phyloP scores from a whole-genome alignment of 2,888 invertebrate species.

The Tinea pellionella region DNA sequence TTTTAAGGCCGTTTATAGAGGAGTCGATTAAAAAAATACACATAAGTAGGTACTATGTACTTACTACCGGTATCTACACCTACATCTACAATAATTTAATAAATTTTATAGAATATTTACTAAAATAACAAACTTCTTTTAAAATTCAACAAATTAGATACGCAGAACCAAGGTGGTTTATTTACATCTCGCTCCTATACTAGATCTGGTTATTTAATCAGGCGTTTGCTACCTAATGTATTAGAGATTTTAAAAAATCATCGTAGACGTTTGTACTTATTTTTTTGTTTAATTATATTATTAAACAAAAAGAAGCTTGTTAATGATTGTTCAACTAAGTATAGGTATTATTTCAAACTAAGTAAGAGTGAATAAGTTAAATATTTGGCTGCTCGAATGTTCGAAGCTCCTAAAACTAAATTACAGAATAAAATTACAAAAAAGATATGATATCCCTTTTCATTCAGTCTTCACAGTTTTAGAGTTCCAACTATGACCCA shows the following conservation, averaged over 20 bases:
- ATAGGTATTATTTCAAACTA: background rate
- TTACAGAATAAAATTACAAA: constrained; percentile 59
- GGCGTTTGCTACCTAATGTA: too few species aligned
- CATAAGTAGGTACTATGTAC: background rate
- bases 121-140: background rate
- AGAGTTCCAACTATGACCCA: constrained; percentile 60
- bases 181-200: too few species aligned
- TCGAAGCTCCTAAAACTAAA: constrained; percentile 52
- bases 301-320: too few species aligned
- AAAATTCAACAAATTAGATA: background rate
- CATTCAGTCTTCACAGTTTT: constrained; percentile 66
- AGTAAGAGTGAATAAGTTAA: constrained; percentile 23
- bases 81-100: background rate
- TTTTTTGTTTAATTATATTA: too few species aligned
- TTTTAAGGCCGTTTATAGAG: background rate
- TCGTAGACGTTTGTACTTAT: too few species aligned
- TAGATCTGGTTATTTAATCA: too few species aligned
- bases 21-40: background rate
- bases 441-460: constrained; percentile 65
- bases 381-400: constrained; percentile 34
- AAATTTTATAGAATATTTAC: background rate
- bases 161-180: too few species aligned
- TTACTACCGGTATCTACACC: background rate
- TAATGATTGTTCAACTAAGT: too few species aligned
- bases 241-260: too few species aligned